Percentiles rank a stretch among this genome's conserved stretches.
phyloP scores from a whole-genome alignment of 2,797 vertebrate genomes.

The Smutsia temminckii region DNA sequence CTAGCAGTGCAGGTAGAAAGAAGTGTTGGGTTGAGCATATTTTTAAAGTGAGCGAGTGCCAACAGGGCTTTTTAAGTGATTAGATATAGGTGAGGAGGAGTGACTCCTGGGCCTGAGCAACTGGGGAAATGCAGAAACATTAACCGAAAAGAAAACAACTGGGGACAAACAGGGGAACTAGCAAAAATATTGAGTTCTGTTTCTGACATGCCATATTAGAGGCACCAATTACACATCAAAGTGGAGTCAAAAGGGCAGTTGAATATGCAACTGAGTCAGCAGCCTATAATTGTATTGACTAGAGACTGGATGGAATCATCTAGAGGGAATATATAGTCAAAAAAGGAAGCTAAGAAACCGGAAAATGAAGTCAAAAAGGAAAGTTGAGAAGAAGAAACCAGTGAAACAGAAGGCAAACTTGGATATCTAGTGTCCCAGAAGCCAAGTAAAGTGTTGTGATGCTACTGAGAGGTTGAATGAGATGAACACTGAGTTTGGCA shows the following conservation, averaged over 20 bases:
- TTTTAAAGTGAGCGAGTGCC: not conserved
- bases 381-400: not conserved
- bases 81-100: not conserved
- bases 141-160: not conserved
- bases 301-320: not conserved
- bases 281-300: not conserved
- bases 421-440: not conserved
- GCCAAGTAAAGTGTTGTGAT: not conserved
- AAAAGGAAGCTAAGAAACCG: not conserved
- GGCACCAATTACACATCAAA: not conserved
- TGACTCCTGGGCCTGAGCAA: not conserved
- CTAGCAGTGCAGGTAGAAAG: not conserved
- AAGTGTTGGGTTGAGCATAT: not conserved
- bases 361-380: not conserved
- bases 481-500: not conserved
- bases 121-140: not conserved
- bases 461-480: not conserved
- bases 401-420: not conserved
- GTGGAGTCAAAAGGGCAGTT: not conserved
- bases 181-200: not conserved
- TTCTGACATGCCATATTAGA: not conserved
- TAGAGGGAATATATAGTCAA: not conserved
- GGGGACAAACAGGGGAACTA: not conserved
- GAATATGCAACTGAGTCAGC: not conserved
- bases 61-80: not conserved